These are phyloP conservation scores for Bos taurus DNA, from an alignment of 2,113 vertebrate species.

Conservation along the genomic window DNA sequence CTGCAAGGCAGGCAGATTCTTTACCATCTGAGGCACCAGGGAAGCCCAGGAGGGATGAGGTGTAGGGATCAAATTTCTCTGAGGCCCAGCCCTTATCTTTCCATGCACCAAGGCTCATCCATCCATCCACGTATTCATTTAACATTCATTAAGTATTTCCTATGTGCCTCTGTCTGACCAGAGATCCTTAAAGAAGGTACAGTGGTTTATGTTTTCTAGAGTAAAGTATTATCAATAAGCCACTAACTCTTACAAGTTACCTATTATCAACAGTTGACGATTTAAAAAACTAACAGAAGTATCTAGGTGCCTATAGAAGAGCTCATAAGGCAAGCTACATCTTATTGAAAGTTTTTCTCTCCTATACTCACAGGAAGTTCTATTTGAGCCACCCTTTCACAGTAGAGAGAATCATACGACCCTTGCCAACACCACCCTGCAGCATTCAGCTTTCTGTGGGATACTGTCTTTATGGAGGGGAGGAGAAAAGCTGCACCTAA, in stretches of 20 bases:
- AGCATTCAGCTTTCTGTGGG: not conserved
- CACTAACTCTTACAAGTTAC: not conserved
- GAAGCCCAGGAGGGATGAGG: not conserved
- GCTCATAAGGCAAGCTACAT: not conserved
- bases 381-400: constrained; percentile 17
- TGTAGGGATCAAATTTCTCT: not conserved
- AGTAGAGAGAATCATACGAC: not conserved
- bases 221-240: not conserved
- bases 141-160: not conserved
- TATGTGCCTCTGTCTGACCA: not conserved
- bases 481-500: not conserved
- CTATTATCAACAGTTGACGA: not conserved
- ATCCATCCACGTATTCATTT: not conserved
- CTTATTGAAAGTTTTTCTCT: not conserved
- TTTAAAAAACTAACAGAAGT: not conserved
- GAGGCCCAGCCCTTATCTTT: not conserved
- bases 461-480: not conserved
- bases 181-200: not conserved
- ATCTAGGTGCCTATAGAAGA: not conserved
- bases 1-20: not conserved
- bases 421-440: not conserved
- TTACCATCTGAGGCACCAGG: not conserved
- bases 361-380: constrained; percentile 49
- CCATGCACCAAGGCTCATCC: not conserved
- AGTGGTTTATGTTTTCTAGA: not conserved